A percentile compares a stretch with the other conserved stretches of the same genome.
These are phyloP conservation scores for Pionites leucogaster DNA, from an alignment of 2,113 vertebrate genomes.

Conservation along the genomic window DNA sequence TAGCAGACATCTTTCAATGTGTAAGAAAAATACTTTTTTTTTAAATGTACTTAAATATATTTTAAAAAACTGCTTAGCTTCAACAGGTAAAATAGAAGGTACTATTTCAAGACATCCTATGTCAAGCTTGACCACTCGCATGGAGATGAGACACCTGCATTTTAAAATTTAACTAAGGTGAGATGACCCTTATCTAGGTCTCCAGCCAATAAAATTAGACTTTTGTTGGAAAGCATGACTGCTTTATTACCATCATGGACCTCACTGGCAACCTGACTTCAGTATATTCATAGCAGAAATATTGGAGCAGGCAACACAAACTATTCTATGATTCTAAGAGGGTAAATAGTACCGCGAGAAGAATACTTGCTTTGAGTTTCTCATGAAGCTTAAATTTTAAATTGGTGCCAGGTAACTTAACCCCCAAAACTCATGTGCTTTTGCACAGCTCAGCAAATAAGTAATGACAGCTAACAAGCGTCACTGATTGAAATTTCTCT, in stretches of 20 bases:
- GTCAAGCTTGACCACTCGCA: not conserved
- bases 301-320: not conserved
- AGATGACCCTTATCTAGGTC: not conserved
- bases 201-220: not conserved
- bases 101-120: not conserved
- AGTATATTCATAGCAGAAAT: not conserved
- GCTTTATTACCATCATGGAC: not conserved
- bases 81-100: not conserved
- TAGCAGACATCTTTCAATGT: not conserved
- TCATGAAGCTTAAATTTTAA: not conserved
- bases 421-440: not conserved
- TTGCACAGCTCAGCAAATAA: not conserved
- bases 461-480: not conserved
- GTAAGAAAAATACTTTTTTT: not conserved
- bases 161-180: not conserved
- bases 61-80: not conserved
- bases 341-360: not conserved
- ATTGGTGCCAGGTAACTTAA: not conserved
- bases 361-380: not conserved
- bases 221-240: not conserved
- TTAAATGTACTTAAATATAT: not conserved
- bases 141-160: not conserved
- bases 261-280: not conserved
- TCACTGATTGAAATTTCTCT: not conserved
- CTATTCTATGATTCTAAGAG: not conserved